These are phyloP conservation scores for Trematomus bernacchii DNA, from an alignment of 2,797 vertebrate species.

Conservation along the genomic window DNA sequence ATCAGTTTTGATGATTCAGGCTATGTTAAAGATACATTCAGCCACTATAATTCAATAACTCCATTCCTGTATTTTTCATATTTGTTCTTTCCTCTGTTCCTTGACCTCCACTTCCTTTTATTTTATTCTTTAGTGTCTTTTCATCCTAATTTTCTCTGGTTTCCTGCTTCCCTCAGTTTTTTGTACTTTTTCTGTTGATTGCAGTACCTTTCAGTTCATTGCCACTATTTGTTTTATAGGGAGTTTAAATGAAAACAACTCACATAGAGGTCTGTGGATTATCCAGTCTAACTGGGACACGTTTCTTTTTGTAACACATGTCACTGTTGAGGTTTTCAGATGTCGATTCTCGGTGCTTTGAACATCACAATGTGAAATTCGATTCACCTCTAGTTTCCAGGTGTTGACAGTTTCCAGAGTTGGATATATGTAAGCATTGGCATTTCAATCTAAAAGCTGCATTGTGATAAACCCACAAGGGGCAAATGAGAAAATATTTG, in stretches of 20 bases:
- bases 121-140: background rate
- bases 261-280: constrained; percentile 35
- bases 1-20: constrained; percentile 22
- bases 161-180: too few species aligned
- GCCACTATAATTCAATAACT: constrained; percentile 20
- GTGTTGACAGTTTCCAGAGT: background rate
- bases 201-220: constrained; percentile 5
- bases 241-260: constrained; percentile 25
- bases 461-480: too few species aligned
- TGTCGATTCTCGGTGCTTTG: constrained; percentile 34
- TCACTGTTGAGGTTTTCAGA: constrained; percentile 24
- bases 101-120: background rate
- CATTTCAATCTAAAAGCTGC: constrained; percentile 10
- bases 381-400: constrained; percentile 18
- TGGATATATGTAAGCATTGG: constrained; percentile 17
- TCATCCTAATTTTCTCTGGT: background rate
- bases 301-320: constrained; percentile 21
- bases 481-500: background rate
- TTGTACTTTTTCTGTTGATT: too few species aligned
- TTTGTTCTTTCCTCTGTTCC: too few species aligned
- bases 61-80: constrained; percentile 15
- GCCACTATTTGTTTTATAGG: constrained; percentile 20
- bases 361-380: constrained; percentile 19
- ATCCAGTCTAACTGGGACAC: constrained; percentile 19
- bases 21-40: constrained; percentile 17